Evolutionary conservation across 1,140 invertebrate genomes (phyloP), one percentile per base, ranked within the genome.

Genomic region (Gryon sp.): DNA sequence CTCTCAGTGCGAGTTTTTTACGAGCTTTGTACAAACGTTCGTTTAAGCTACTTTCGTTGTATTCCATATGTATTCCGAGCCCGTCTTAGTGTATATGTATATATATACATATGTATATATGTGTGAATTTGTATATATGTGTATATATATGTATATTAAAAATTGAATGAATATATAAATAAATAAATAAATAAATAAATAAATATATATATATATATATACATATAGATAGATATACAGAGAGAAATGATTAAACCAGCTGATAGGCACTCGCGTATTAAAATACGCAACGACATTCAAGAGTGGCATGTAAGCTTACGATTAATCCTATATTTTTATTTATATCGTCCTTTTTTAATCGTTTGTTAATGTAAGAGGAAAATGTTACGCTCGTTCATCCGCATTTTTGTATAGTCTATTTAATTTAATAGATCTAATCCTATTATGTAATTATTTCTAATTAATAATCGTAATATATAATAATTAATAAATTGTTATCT

Each of bases 11-110:
- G 45, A 46, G 11, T 62, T 36, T 57, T 12, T 9, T 55, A 41
- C 30, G 57, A 63, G 59, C 69, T 65, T 65, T 74, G 69, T 74
- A 74, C 60, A 74, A 74, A 65, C 59, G 36, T 65, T 74, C 69
- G 45, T 65, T 65, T 65, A 65, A 74, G 43, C 59, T 41, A 74
- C 52, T 65, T 59, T 46, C 11, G 59, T 74, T 65, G 43, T 74
- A 63, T 73, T 43, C 16, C 19, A 57, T 55, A 65, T 60, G 24
- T 53, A 65, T 74, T 74, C 70, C 70, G 70, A 74, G 70, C 60
- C 70, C 52, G 36, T 75, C 28, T 41, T 68, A 66, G 45, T 14
- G 22, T 68, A 57, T 75, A 60, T 68, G 57, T 57, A 59, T 50
- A 34, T 69, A 69, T 76, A 68, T 38, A 52, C 30, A 72, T 63